Conservation (phyloP, 2,888 invertebrate genomes). For the Lycophotia porphyrea region DNA sequence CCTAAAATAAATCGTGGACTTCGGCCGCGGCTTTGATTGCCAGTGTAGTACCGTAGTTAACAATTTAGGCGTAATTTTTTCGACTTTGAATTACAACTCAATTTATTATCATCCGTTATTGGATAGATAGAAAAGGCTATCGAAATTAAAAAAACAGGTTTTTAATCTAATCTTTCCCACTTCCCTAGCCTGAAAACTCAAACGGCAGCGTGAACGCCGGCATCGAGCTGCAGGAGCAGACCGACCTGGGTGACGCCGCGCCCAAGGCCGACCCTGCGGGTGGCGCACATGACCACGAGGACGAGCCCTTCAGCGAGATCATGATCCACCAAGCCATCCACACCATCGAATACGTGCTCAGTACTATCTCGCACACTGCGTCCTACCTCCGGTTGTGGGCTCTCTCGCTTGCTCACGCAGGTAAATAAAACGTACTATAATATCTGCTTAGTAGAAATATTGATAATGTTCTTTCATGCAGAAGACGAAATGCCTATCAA, state of each 20-base stretch:
- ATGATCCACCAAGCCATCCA: constrained; percentile 98
- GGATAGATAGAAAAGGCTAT: background rate
- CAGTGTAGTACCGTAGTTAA: background rate
- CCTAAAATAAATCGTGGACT: background rate
- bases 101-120: background rate
- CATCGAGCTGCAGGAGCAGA: constrained; percentile 91
- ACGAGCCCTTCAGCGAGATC: constrained; percentile 95
- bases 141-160: background rate
- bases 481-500: background rate
- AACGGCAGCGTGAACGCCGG: constrained; percentile 93
- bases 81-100: background rate
- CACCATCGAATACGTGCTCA: constrained; percentile 98
- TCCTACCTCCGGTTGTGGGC: constrained; percentile 99
- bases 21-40: background rate
- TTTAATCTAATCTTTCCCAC: background rate
- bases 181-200: constrained; percentile 80
- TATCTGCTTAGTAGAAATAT: background rate
- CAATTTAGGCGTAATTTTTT: background rate
- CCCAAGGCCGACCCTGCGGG: constrained; percentile 67
- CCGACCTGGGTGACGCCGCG: constrained; percentile 76
- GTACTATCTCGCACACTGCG: constrained; percentile 99
- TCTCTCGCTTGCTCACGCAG: constrained; percentile 98
- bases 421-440: constrained; percentile 84
- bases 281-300: constrained; percentile 81
- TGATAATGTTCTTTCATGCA: background rate